Percentiles rank a stretch among this genome's conserved stretches.
Conservation (phyloP, 2,113 vertebrate genomes). For the Ia io region DNA sequence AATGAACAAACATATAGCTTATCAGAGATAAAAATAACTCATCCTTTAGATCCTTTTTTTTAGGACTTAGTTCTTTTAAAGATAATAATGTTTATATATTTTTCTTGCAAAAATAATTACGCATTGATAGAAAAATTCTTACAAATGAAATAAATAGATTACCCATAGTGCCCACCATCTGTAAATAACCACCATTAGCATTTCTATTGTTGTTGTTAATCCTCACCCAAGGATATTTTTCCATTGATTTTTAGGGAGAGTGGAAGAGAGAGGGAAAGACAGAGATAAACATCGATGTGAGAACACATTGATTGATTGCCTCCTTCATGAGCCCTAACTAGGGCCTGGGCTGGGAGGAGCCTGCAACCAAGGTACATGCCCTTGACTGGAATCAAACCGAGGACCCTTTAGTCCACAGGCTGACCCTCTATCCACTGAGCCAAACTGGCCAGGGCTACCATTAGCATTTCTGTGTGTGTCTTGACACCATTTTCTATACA, state of each 20-base stretch:
- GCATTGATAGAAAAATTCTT: neutral
- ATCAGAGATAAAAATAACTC: neutral
- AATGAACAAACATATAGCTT: neutral
- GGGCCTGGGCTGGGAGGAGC: no score
- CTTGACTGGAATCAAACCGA: no score
- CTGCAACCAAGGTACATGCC: no score
- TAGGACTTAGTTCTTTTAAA: constrained; percentile 21
- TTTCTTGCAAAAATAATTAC: constrained; percentile 17
- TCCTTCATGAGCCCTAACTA: no score
- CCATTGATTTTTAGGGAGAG: no score
- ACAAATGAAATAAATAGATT: neutral
- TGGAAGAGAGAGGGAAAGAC: neutral
- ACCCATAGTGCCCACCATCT: neutral
- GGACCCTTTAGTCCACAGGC: no score
- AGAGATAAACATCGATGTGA: neutral
- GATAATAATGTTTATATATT: neutral
- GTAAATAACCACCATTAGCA: neutral
- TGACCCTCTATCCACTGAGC: no score
- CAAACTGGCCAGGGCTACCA: neutral
- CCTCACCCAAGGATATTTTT: no score
- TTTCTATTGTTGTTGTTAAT: neutral
- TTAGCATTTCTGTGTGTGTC: neutral
- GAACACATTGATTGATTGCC: no score
- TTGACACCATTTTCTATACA: constrained; percentile 16
- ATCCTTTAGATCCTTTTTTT: neutral